These are phyloP conservation scores for Habrosyne pyritoides DNA, from an alignment of 2,888 invertebrate genomes.

Conservation along the genomic window DNA sequence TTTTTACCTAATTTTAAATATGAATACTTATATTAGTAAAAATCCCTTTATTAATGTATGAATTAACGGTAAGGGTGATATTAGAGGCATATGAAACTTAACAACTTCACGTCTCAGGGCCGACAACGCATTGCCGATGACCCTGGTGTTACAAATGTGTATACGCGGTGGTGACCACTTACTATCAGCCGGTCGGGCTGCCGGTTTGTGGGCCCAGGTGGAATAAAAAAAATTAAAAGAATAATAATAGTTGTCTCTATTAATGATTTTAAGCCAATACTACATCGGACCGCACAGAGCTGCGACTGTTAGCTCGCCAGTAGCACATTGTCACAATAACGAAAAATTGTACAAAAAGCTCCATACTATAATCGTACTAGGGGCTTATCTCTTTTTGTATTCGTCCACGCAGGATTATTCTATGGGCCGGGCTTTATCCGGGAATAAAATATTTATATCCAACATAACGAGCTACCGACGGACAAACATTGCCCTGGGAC, in stretches of 20 bases:
- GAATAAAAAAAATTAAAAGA: too few relatives aligned
- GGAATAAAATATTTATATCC: conserved; percentile 69
- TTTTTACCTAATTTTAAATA: not conserved
- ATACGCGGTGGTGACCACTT: too few relatives aligned
- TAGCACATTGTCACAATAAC: conserved; percentile 20
- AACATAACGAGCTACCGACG: conserved; percentile 45
- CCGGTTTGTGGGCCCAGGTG: too few relatives aligned
- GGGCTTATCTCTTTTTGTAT: conserved; percentile 63
- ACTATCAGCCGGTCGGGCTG: too few relatives aligned
- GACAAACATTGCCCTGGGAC: conserved; percentile 23
- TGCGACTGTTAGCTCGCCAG: not conserved
- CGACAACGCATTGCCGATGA: too few relatives aligned
- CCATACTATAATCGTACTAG: conserved; percentile 57
- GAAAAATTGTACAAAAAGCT: conserved; percentile 43
- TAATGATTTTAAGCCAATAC: not conserved
- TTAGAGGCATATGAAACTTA: too few relatives aligned
- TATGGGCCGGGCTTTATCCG: conserved; percentile 48
- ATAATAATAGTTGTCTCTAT: too few relatives aligned
- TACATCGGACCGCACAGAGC: not conserved
- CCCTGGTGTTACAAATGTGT: too few relatives aligned
- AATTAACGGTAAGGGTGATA: too few relatives aligned
- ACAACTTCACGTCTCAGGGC: too few relatives aligned
- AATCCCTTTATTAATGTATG: too few relatives aligned
- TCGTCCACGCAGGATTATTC: conserved; percentile 55
- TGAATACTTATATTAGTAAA: not conserved